phyloP scores from a whole-genome alignment of 37 sponge, comb jelly and placozoan species.

The Cliona cf. orientalis region DNA sequence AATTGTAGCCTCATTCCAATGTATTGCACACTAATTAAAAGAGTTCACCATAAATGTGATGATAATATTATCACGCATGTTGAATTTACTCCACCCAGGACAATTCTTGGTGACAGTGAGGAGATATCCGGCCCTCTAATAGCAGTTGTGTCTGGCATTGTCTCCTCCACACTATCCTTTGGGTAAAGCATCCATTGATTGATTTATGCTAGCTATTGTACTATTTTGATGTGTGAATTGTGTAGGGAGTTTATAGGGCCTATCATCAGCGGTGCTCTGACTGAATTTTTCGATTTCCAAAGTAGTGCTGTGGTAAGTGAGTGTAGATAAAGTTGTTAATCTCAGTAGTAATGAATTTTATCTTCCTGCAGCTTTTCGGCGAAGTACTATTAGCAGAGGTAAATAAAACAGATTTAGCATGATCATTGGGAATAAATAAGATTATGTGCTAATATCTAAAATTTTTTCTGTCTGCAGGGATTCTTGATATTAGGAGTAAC shows the following conservation, averaged over 20 bases:
- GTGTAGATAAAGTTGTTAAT: background rate
- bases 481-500: slow-evolving; percentile 33
- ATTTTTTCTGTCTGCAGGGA: slow-evolving; percentile 5
- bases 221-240: background rate
- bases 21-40: background rate
- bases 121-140: background rate
- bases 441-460: too few species aligned
- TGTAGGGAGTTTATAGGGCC: slow-evolving; percentile 62
- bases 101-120: background rate
- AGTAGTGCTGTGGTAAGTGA: slow-evolving; percentile 32
- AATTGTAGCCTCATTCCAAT: background rate
- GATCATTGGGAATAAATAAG: too few species aligned
- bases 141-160: slow-evolving; percentile 38
- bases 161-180: slow-evolving; percentile 32
- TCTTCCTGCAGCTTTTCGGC: slow-evolving; percentile 33
- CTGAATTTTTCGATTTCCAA: slow-evolving; percentile 31
- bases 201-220: background rate
- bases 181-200: slow-evolving; percentile 20
- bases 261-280: slow-evolving; percentile 47
- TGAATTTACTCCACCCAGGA: background rate
- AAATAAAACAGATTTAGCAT: background rate
- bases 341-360: background rate
- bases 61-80: background rate
- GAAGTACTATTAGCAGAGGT: slow-evolving; percentile 51
- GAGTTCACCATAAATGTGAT: background rate